A percentile compares a stretch with the other conserved stretches of the same genome.
Conservation (phyloP, 2,797 vertebrate species). For the Schizopygopsis malacanthus region DNA sequence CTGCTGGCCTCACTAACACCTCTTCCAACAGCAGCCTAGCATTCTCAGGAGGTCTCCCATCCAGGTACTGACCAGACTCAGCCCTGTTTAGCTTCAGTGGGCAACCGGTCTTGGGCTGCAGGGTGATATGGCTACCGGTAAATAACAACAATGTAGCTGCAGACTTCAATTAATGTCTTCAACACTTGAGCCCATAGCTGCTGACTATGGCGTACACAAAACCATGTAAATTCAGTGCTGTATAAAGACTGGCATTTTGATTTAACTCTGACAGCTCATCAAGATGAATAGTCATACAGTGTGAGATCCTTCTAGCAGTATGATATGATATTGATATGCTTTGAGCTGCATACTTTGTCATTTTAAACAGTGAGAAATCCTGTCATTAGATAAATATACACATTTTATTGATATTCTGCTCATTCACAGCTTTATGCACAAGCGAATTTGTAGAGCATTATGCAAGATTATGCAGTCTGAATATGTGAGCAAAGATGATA, state of each 20-base stretch:
- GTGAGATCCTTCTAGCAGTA: constrained; percentile 16
- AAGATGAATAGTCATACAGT: constrained; percentile 16
- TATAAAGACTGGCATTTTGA: constrained; percentile 8
- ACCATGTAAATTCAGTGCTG: constrained; percentile 6
- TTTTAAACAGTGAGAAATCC: constrained; percentile 9
- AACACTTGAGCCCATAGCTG: constrained; percentile 13
- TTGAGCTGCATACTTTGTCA: neutral
- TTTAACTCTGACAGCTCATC: constrained; percentile 33
- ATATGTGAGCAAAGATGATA: neutral
- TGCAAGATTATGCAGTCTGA: neutral
- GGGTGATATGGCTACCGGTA: too few species aligned
- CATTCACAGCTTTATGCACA: neutral
- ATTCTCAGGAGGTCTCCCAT: too few species aligned
- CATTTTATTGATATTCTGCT: constrained; percentile 5
- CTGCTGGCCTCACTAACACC: too few species aligned
- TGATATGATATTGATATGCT: neutral
- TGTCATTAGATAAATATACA: neutral
- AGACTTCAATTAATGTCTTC: constrained; percentile 39
- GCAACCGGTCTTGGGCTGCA: too few species aligned
- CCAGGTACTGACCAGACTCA: too few species aligned
- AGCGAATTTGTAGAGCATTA: neutral
- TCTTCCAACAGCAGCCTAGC: too few species aligned
- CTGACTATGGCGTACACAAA: constrained; percentile 17
- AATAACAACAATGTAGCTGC: neutral
- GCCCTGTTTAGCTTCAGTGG: too few species aligned